These are phyloP conservation scores for Lasioglossum morio DNA, from an alignment of 2,888 invertebrate genomes.

Conservation along the genomic window DNA sequence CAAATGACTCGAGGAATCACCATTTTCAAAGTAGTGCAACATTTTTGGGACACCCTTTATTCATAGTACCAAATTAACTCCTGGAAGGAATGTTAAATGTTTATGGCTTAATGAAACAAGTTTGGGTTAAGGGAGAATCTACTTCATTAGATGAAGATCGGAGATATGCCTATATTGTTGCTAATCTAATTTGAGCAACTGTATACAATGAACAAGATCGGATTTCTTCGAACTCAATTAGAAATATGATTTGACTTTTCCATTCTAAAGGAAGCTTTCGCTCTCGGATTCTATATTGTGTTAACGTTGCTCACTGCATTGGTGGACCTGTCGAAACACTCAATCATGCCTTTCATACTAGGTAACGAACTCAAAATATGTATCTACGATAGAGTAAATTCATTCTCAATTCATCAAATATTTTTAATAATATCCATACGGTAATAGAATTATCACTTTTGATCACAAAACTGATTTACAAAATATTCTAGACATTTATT, in stretches of 20 bases:
- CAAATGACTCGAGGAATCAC: too few relatives aligned
- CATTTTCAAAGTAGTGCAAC: too few relatives aligned
- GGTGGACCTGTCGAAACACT: neutral
- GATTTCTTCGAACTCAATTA: neutral
- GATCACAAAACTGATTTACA: neutral
- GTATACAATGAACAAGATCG: neutral
- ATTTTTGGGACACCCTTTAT: too few relatives aligned
- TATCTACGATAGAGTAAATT: neutral
- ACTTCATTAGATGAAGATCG: too few relatives aligned
- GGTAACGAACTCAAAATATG: neutral
- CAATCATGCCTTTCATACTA: neutral
- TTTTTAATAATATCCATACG: neutral
- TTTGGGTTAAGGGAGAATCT: too few relatives aligned
- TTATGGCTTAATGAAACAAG: too few relatives aligned
- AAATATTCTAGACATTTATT: too few relatives aligned
- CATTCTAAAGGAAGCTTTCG: slow-evolving; percentile 13
- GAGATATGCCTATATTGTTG: too few relatives aligned
- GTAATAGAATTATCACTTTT: neutral
- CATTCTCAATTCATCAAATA: too few relatives aligned
- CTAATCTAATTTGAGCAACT: neutral
- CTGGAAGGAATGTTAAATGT: too few relatives aligned
- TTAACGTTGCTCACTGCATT: neutral
- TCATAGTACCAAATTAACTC: too few relatives aligned
- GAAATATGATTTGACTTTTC: neutral
- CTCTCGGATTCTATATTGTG: slow-evolving; percentile 5